phyloP scores from a whole-genome alignment of 1,140 invertebrate species.

The Zaprionus nigranus region DNA sequence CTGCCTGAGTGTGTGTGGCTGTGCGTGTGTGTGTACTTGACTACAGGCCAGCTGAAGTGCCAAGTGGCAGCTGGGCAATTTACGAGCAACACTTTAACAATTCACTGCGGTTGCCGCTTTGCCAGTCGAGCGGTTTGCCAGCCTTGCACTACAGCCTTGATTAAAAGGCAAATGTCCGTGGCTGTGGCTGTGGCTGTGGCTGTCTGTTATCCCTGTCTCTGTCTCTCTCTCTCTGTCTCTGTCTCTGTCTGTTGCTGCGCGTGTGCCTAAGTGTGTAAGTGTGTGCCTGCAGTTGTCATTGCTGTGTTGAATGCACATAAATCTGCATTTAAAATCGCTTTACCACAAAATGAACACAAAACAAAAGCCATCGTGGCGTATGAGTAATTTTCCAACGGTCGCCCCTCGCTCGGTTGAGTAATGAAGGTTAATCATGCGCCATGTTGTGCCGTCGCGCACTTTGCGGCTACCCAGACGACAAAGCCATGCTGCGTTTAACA shows the following conservation, averaged over 20 bases:
- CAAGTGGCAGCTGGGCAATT: slow-evolving; percentile 37
- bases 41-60: background rate
- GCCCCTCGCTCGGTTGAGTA: slow-evolving; percentile 32
- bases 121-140: slow-evolving; percentile 30
- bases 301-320: slow-evolving; percentile 73
- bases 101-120: slow-evolving; percentile 47
- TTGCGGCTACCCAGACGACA: slow-evolving; percentile 38
- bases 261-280: slow-evolving; percentile 21
- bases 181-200: slow-evolving; percentile 4
- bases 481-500: slow-evolving; percentile 28
- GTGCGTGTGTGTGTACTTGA: background rate
- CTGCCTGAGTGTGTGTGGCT: background rate
- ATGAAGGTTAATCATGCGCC: slow-evolving; percentile 72
- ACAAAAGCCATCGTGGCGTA: slow-evolving; percentile 51
- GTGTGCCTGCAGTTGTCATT: slow-evolving; percentile 56
- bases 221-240: background rate
- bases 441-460: slow-evolving; percentile 47
- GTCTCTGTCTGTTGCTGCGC: slow-evolving; percentile 1
- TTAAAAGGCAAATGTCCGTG: slow-evolving; percentile 66
- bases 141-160: slow-evolving; percentile 70
- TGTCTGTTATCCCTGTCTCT: background rate
- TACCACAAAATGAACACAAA: slow-evolving; percentile 59
- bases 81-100: slow-evolving; percentile 43
- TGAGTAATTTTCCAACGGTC: slow-evolving; percentile 64
- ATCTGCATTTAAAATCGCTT: slow-evolving; percentile 81